These are phyloP conservation scores for Tortrix viridana DNA, from an alignment of 2,888 invertebrate species.

Conservation along the genomic window DNA sequence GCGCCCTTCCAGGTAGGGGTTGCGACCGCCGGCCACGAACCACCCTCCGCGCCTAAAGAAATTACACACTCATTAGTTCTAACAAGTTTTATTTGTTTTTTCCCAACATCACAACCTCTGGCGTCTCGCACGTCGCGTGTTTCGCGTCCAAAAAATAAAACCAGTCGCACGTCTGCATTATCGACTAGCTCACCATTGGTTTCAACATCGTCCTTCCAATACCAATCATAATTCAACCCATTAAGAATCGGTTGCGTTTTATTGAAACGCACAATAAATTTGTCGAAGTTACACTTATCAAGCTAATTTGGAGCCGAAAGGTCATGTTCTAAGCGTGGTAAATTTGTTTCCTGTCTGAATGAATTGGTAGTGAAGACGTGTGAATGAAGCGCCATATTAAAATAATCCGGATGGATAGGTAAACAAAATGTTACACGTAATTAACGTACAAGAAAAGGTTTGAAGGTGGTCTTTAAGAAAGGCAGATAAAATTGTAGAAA, in stretches of 20 bases:
- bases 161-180: conserved; percentile 38
- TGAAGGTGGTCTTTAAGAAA: conserved; percentile 10
- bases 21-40: conserved; percentile 71
- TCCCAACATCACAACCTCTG: conserved; percentile 46
- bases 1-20: conserved; percentile 68
- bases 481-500: neutral
- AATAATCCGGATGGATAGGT: conserved; percentile 33
- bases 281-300: conserved; percentile 33
- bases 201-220: neutral
- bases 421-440: conserved; percentile 36
- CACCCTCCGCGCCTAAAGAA: conserved; percentile 75
- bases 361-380: conserved; percentile 37
- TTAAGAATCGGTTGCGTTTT: conserved; percentile 1
- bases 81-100: conserved; percentile 72
- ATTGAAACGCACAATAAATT: neutral
- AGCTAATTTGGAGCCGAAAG: conserved; percentile 47
- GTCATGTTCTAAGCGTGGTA: conserved; percentile 48
- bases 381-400: conserved; percentile 40
- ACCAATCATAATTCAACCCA: conserved; percentile 8
- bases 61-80: conserved; percentile 80
- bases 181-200: neutral
- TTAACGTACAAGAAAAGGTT: conserved; percentile 21
- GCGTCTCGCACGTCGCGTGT: conserved; percentile 49
- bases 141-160: conserved; percentile 45
- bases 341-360: conserved; percentile 51